Evolutionary conservation across 1,140 invertebrate species (phyloP).

Genomic region (Magallana gigas): DNA sequence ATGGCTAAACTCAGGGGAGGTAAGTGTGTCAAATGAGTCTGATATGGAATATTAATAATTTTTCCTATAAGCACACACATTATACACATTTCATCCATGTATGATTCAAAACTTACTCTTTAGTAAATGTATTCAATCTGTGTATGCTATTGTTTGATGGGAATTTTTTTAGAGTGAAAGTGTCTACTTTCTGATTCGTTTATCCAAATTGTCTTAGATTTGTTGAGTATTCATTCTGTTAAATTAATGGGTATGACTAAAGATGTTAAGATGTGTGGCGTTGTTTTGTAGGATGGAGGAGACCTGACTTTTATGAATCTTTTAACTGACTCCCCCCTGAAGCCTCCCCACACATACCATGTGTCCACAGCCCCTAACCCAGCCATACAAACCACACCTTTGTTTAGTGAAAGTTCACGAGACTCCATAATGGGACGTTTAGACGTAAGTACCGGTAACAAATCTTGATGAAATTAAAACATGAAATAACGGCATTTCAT

Average conservation of each 20-base stretch:
- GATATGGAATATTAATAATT: constrained; percentile 7
- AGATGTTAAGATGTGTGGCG: too few species aligned
- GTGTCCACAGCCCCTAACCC: neutral
- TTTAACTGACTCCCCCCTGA: constrained; percentile 43
- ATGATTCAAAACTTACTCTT: neutral
- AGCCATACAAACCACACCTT: constrained; percentile 17
- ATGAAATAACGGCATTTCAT: too few species aligned
- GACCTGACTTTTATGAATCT: constrained; percentile 45
- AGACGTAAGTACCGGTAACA: constrained; percentile 53
- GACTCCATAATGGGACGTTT: constrained; percentile 56
- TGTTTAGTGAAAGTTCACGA: constrained; percentile 57
- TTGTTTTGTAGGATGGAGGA: constrained; percentile 36
- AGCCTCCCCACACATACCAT: neutral
- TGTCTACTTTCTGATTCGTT: too few species aligned
- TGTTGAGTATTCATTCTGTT: too few species aligned
- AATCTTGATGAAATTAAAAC: too few species aligned
- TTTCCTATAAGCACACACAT: neutral
- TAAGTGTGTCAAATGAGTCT: constrained; percentile 24
- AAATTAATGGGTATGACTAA: too few species aligned
- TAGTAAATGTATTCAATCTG: neutral
- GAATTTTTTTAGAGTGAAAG: too few species aligned
- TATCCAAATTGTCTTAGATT: too few species aligned
- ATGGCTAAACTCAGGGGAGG: constrained; percentile 47
- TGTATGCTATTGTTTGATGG: too few species aligned
- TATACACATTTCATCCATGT: too few species aligned